A percentile compares a stretch with the other conserved stretches of the same genome.
Evolutionary conservation across 2,113 vertebrate genomes (phyloP).

Genomic region (Argyrosomus japonicus): DNA sequence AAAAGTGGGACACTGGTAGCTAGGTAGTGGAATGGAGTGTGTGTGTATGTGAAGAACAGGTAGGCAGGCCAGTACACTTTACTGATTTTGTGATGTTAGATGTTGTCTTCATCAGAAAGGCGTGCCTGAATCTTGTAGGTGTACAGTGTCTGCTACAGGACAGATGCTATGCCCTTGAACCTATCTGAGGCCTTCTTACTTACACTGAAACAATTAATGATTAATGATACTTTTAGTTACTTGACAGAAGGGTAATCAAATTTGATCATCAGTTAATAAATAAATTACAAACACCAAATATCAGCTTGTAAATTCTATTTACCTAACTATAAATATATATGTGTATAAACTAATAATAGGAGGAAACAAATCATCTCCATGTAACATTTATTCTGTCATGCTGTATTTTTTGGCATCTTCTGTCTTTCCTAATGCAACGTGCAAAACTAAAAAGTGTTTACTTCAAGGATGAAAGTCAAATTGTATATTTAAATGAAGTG

Average conservation of each 20-base stretch:
- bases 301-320: not conserved
- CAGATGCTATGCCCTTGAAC: conserved; percentile 12
- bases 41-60: not conserved
- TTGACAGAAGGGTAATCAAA: not conserved
- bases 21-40: not conserved
- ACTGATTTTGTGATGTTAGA: conserved; percentile 4
- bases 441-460: not conserved
- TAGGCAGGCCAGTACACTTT: not conserved
- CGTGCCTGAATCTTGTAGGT: conserved; percentile 9
- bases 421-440: not conserved
- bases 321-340: no score
- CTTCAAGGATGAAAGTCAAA: not conserved
- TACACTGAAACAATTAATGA: not conserved
- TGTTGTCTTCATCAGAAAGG: not conserved
- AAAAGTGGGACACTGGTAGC: conserved; percentile 54
- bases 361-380: not conserved
- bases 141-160: not conserved
- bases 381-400: conserved; percentile 13
- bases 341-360: no score
- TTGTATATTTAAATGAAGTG: not conserved
- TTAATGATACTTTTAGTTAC: not conserved
- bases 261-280: not conserved
- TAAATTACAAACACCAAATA: not conserved
- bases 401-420: not conserved
- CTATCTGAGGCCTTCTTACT: not conserved